These are phyloP conservation scores for Amia ocellicauda DNA, from an alignment of 2,113 vertebrate genomes.

Conservation along the genomic window DNA sequence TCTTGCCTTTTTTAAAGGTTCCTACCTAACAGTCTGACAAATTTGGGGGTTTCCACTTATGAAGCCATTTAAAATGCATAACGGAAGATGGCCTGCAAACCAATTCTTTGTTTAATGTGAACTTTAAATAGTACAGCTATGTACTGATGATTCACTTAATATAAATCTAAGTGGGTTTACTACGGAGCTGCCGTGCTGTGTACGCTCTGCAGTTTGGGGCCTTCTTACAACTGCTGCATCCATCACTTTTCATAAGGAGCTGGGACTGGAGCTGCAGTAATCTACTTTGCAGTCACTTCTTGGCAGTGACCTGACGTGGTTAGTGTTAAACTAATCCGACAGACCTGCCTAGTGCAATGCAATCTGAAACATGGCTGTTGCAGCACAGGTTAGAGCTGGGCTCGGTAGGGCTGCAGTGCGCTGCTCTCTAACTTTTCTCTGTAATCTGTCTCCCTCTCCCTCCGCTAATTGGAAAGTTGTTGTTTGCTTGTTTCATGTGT, in stretches of 20 bases:
- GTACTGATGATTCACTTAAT: background rate
- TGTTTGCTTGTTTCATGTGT: too few species aligned
- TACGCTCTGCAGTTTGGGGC: conserved; percentile 25
- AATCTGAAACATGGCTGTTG: conserved; percentile 17
- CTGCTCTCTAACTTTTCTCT: too few species aligned
- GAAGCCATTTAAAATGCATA: background rate
- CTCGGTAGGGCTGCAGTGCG: too few species aligned
- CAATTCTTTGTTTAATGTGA: conserved; percentile 10
- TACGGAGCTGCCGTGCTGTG: background rate
- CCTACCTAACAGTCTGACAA: too few species aligned
- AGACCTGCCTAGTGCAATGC: conserved; percentile 34
- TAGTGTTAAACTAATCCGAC: conserved; percentile 45
- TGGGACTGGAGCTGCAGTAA: conserved; percentile 35
- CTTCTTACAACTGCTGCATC: conserved; percentile 9
- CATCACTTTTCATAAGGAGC: conserved; percentile 39
- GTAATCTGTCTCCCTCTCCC: too few species aligned
- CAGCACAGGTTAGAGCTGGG: background rate
- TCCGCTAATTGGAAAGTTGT: too few species aligned
- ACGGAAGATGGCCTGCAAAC: background rate
- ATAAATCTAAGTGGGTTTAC: too few species aligned
- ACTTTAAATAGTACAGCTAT: background rate
- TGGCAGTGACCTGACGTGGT: conserved; percentile 38
- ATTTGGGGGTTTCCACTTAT: background rate
- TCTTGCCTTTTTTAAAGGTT: too few species aligned
- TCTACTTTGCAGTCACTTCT: conserved; percentile 43